Conservation (phyloP, 2,888 invertebrate species). For the Brassicogethes aeneus region DNA sequence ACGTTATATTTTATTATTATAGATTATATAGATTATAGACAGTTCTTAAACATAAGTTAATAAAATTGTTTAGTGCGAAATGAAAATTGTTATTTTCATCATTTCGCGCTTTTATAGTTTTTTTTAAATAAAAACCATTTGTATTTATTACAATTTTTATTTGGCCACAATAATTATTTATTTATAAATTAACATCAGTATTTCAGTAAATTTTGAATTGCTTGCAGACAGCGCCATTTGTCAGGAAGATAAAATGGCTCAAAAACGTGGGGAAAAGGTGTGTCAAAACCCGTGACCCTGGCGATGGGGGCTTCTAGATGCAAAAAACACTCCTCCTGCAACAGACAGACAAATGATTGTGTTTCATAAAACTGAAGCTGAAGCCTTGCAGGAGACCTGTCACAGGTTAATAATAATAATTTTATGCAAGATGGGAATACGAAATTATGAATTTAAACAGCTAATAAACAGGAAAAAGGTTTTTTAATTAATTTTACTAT, state of each 20-base stretch:
- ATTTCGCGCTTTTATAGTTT: too few species aligned
- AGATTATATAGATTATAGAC: too few species aligned
- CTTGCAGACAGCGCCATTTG: slow-evolving; percentile 83
- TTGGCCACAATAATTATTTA: too few species aligned
- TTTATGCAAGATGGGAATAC: too few species aligned
- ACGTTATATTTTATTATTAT: too few species aligned
- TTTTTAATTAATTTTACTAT: too few species aligned
- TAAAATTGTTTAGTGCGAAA: neutral
- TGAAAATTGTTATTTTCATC: neutral
- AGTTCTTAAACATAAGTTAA: too few species aligned
- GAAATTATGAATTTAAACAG: too few species aligned
- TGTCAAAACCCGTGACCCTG: slow-evolving; percentile 91
- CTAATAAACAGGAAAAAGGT: too few species aligned
- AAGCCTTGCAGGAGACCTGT: too few species aligned
- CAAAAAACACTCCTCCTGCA: slow-evolving; percentile 86
- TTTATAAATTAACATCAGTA: too few species aligned
- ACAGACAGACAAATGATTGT: slow-evolving; percentile 15
- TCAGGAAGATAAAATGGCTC: slow-evolving; percentile 95
- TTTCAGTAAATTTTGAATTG: slow-evolving; percentile 63
- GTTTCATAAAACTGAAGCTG: neutral
- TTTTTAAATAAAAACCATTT: neutral
- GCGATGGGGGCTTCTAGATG: slow-evolving; percentile 87
- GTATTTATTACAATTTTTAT: neutral
- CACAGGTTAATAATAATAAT: too few species aligned
- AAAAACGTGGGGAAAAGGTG: slow-evolving; percentile 94